A percentile compares a stretch with the other conserved stretches of the same genome.
phyloP scores from a whole-genome alignment of 1,140 invertebrate species.

The Vanessa atalanta region DNA sequence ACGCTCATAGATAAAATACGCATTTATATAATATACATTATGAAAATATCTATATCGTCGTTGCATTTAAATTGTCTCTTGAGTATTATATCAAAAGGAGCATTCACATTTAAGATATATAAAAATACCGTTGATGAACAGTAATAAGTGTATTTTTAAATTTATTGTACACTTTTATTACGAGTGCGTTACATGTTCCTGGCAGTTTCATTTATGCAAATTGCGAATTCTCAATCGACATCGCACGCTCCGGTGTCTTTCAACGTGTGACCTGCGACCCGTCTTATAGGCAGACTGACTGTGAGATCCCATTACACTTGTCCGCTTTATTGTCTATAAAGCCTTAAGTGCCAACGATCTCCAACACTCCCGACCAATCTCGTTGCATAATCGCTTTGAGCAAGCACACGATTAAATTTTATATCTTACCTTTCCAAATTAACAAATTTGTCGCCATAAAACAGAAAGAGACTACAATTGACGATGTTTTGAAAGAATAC shows the following conservation, averaged over 20 bases:
- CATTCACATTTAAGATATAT: not conserved
- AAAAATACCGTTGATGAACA: not conserved
- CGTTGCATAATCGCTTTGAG: conserved; percentile 41
- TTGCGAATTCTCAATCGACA: conserved; percentile 41
- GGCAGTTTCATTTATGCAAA: conserved; percentile 38
- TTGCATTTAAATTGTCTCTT: not conserved
- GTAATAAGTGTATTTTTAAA: not conserved
- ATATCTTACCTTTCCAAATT: conserved; percentile 40
- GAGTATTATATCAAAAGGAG: not conserved
- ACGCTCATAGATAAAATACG: conserved; percentile 23
- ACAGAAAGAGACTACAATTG: conserved; percentile 48
- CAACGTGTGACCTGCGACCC: conserved; percentile 58
- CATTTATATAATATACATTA: not conserved
- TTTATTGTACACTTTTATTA: conserved; percentile 8
- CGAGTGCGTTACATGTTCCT: conserved; percentile 9
- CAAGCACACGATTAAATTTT: conserved; percentile 44
- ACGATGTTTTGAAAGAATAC: conserved; percentile 23
- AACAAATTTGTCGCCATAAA: conserved; percentile 55
- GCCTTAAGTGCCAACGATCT: conserved; percentile 60
- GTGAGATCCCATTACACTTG: conserved; percentile 66
- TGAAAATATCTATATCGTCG: not conserved
- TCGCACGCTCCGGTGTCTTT: conserved; percentile 47
- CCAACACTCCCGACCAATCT: conserved; percentile 41
- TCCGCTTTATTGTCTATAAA: conserved; percentile 65
- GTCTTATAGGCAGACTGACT: conserved; percentile 54